Evolutionary conservation across 2,797 vertebrate species (phyloP), one percentile per base, ranked within the genome.

Genomic region (Rhinella marina): DNA sequence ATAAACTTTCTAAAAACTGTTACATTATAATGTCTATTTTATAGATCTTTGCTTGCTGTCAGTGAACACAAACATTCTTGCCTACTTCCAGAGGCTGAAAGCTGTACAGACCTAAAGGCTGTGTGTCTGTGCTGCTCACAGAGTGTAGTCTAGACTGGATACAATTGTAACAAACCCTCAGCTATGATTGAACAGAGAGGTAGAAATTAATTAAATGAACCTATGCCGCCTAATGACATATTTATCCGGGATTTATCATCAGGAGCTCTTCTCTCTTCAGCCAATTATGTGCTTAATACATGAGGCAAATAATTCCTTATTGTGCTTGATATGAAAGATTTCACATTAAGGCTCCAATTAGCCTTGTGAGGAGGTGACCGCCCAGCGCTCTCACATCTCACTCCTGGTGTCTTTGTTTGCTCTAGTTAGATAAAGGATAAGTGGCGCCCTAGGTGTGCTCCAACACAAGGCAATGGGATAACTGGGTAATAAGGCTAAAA

Each of bases 331-430:
- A 48, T 76, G 61, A 84, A 84, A 32, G 68, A 59, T 72, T 52
- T 56, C 14, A 7, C 64, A 56, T 72, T 72, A 83, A 56, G 5
- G 29, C 50, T 83, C 81, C 81, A 57, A 83, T 83, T 83, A 72
- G 27, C 81, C 52, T 2, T 7, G 62, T 66, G 81, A 82, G 19
- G 50, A 64, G 48, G 50, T 25, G 41, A 25, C 61, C 8, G 52
- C 17, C 66, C 12, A 12, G 52, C 64, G 16, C 25, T 7, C 64
- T 29, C 14, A 23, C 48, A 21, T 27, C 32, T 41, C 12, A 27
- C 29, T 32, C 25, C 19, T 21, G 17, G n/a, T 57, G 27, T 57
- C 19, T 29, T 72, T 68, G 50, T 32, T 57, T 83, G 12, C 48
- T 81, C 27, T 0, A 48, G 25, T 79, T 57, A 57, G 52, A 19